phyloP scores from a whole-genome alignment of 2,888 invertebrate genomes.

The Cenopis cana region DNA sequence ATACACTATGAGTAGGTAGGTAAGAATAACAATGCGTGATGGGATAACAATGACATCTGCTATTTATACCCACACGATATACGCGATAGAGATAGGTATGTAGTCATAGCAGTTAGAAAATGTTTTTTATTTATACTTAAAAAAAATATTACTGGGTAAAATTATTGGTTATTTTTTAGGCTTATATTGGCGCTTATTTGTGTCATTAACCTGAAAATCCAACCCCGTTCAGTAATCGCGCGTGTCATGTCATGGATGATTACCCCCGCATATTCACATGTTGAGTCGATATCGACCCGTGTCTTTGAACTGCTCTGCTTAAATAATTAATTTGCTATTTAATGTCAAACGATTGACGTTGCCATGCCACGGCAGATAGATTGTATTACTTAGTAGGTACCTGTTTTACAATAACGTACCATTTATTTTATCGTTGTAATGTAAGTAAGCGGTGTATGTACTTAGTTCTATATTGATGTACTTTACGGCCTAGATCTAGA shows the following conservation, averaged over 20 bases:
- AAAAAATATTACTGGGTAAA: no score
- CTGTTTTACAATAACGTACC: background rate
- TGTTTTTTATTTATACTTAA: no score
- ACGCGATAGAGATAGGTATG: no score
- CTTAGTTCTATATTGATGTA: no score
- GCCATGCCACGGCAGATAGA: background rate
- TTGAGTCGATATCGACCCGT: slow-evolving; percentile 34
- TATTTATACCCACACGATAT: no score
- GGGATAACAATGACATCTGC: no score
- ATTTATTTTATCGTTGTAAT: no score
- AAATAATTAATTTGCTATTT: slow-evolving; percentile 12
- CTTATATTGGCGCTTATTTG: background rate
- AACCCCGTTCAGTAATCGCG: slow-evolving; percentile 21
- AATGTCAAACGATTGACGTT: slow-evolving; percentile 13
- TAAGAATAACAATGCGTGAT: no score
- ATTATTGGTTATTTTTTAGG: background rate
- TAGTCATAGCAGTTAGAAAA: no score
- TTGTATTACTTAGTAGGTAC: background rate
- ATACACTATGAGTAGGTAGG: no score
- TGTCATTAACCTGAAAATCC: slow-evolving; percentile 3
- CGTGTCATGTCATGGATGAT: slow-evolving; percentile 18
- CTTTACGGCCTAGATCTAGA: no score
- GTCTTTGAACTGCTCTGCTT: slow-evolving; percentile 35
- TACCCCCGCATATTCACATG: slow-evolving; percentile 27
- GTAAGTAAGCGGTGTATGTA: no score